Evolutionary conservation across 2,888 invertebrate genomes (phyloP).

Genomic region (Acanthosepion esculentum): DNA sequence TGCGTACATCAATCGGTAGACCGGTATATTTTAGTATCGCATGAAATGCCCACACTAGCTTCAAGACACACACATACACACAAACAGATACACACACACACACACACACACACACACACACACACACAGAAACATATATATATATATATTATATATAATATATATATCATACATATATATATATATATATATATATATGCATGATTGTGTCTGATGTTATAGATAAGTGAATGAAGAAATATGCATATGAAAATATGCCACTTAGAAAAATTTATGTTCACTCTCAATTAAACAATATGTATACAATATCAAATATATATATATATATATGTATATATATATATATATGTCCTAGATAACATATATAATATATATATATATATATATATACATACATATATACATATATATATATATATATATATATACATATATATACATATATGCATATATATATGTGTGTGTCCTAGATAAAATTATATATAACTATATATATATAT

Average conservation of each 20-base stretch:
- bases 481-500: slow-evolving; percentile 41
- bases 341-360: neutral
- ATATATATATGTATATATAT: neutral
- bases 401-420: neutral
- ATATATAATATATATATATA: neutral
- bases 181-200: neutral
- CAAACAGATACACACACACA: neutral
- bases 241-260: neutral
- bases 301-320: neutral
- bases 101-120: neutral
- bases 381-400: neutral
- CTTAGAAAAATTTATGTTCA: no score
- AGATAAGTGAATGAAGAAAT: neutral
- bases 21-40: neutral
- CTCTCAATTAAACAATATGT: neutral
- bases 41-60: neutral
- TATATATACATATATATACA: slow-evolving; percentile 11
- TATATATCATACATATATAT: no score
- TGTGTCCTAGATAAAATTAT: no score
- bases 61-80: neutral
- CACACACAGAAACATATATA: neutral
- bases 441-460: slow-evolving; percentile 12
- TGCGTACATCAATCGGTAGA: neutral
- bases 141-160: no score
- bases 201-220: no score